Evolutionary conservation across 2,888 invertebrate genomes (phyloP).

Genomic region (Metopia argyrocephala): DNA sequence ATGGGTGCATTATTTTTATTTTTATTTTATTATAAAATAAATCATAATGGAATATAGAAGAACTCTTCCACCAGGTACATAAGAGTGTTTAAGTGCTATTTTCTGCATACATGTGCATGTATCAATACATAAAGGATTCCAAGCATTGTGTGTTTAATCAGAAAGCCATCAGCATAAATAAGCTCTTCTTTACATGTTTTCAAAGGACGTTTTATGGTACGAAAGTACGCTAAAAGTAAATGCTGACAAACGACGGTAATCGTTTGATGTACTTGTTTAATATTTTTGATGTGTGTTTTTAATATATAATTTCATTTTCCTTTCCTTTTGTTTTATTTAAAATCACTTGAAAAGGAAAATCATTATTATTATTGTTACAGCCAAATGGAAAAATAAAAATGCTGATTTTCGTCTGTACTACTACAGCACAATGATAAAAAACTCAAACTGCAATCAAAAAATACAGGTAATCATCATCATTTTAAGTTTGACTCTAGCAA

Average conservation of each 20-base stretch:
- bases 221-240: conserved; percentile 32
- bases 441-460: conserved; percentile 27
- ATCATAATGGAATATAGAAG: too few species aligned
- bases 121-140: too few species aligned
- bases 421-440: conserved; percentile 9
- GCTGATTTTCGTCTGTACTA: conserved; percentile 24
- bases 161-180: conserved; percentile 42
- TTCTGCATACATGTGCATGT: neutral
- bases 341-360: conserved; percentile 52
- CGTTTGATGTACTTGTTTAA: conserved; percentile 50
- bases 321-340: conserved; percentile 37
- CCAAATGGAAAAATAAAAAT: neutral
- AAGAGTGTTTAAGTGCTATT: neutral
- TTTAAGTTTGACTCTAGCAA: conserved; percentile 49
- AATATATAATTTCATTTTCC: neutral
- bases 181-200: conserved; percentile 53
- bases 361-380: conserved; percentile 21
- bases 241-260: conserved; percentile 35
- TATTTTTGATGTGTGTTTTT: conserved; percentile 2
- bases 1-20: too few species aligned
- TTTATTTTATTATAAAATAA: too few species aligned
- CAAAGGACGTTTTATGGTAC: conserved; percentile 52
- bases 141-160: too few species aligned
- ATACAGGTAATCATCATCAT: conserved; percentile 60
- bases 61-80: neutral